Evolutionary conservation across 2,797 vertebrate genomes (phyloP), one percentile per base, ranked within the genome.

Genomic region (Meriones psammophilus): DNA sequence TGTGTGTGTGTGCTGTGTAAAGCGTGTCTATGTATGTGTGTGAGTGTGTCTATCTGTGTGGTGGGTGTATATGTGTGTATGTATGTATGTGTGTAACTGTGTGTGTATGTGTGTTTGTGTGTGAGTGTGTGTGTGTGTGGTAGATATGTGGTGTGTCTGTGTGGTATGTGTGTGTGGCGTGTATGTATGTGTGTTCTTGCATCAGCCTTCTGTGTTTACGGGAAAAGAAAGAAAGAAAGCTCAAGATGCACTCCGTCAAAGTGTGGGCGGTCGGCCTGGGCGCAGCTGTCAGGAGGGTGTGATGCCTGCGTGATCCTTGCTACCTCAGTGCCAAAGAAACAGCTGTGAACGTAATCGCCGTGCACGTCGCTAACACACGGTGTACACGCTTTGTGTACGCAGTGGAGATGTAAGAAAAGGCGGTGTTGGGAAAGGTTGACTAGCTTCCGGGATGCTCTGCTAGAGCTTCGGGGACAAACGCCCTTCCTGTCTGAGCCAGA

Each of bases 171-270:
- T 18, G 56, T 58, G n/a, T n/a, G n/a, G n/a, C n/a, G n/a, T n/a
- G n/a, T n/a, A n/a, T n/a, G n/a, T n/a, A 58, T 58, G 56, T 58
- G 56, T 58, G 46, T 84, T 79, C 62, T 96, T 93, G 50, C 8
- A 56, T 69, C 79, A 46, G 17, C 17, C 79, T 92, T 95, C 58
- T 73, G 33, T 60, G 20, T 87, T 89, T 90, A 69, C 33, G 54
- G 50, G 42, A 74, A 66, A 39, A 24, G 56, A 58, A 17, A 18
- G 22, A 28, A 46, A 46, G 24, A 81, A 80, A 83, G 28, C 36
- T 26, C 24, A 62, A 88, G 77, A 77, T 73, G 80, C 94, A 62
- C 74, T 93, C 73, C 78, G 24, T 79, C 77, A 73, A 69, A 69
- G 39, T 46, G 18, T 28, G 30, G 92, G 62, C 54, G 58, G 56